Base-by-base conservation (phyloP, 2,113 vertebrate species). In the Halichoeres trimaculatus region DNA sequence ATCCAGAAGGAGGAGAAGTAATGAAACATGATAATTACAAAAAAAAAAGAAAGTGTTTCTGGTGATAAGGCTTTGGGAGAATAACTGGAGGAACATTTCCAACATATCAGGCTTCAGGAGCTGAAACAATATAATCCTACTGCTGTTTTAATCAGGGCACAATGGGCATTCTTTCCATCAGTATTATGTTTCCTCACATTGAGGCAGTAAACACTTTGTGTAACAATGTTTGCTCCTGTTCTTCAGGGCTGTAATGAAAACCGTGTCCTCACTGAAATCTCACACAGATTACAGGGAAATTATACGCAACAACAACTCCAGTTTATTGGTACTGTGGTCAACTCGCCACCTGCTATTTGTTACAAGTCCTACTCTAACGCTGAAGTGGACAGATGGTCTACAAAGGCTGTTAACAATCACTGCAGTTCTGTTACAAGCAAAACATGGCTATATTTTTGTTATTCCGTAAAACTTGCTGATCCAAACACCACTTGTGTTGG, bases 341-440 rank as follows among this genome's bases (percentile, higher is more conserved):
- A 62, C 20, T 62, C 34, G 35, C 52, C 75, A 75, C 61, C 61
- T 70, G 65, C 56, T 50, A 14, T 52, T 61, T 74, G 34, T 63
- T 68, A 62, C 19, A 17, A 35, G 11, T 24, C n/a, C 3, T 62
- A 10, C 41, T 72, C 58, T 38, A 22, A 55, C 11, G 36, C n/a
- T 8, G 16, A 51, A 45, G 16, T 11, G 17, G 20, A 40, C 70
- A 85, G 70, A 67, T 85, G 74, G 61, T 53, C 14, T 11, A 53
- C 73, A 54, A 69, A 26, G 30, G 36, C 40, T 35, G 19, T 47
- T 65, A 43, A 66, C 10, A 22, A 24, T 20, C n/a, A 59, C 35
- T 60, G 51, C 41, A 34, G 48, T 24, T 56, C 20, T 43, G 40
- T 30, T 40, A 22, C 6, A 55, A 79, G 50, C 50, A 22, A 53